Evolutionary conservation across 2,888 invertebrate genomes (phyloP).

Genomic region (Pollenia amentaria): DNA sequence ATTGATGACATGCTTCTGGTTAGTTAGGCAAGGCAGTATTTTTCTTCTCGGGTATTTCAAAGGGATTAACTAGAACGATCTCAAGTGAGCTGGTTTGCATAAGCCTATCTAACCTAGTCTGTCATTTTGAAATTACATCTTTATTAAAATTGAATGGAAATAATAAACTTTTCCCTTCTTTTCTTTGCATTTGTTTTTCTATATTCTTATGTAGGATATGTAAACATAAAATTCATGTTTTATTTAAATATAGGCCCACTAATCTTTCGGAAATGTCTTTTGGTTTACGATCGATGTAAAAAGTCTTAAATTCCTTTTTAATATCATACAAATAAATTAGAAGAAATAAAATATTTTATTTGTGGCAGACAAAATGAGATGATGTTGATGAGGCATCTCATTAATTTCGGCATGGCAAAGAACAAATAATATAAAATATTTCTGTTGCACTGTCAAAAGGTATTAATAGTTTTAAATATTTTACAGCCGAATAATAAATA

Average conservation of each 20-base stretch:
- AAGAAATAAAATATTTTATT: background rate
- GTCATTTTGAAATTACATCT: too few relatives aligned
- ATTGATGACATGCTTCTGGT: too few relatives aligned
- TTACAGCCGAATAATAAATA: slow-evolving; percentile 29
- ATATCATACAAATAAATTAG: slow-evolving; percentile 4
- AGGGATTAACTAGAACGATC: too few relatives aligned
- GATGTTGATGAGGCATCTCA: background rate
- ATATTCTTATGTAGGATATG: too few relatives aligned
- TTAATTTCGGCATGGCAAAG: slow-evolving; percentile 1
- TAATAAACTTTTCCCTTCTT: too few relatives aligned
- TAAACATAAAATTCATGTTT: background rate
- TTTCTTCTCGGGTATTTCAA: too few relatives aligned
- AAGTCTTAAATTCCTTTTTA: background rate
- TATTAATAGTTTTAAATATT: slow-evolving; percentile 22
- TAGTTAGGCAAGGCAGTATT: too few relatives aligned
- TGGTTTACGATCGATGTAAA: background rate
- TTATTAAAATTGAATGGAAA: too few relatives aligned
- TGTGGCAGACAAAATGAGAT: background rate
- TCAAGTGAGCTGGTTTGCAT: too few relatives aligned
- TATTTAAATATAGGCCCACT: background rate
- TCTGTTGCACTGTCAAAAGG: slow-evolving; percentile 7
- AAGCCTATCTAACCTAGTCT: too few relatives aligned
- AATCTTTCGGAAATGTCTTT: slow-evolving; percentile 6
- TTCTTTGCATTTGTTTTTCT: background rate
- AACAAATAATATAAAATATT: slow-evolving; percentile 9